These are phyloP conservation scores for Uria lomvia DNA, from an alignment of 2,113 vertebrate species.

Conservation along the genomic window DNA sequence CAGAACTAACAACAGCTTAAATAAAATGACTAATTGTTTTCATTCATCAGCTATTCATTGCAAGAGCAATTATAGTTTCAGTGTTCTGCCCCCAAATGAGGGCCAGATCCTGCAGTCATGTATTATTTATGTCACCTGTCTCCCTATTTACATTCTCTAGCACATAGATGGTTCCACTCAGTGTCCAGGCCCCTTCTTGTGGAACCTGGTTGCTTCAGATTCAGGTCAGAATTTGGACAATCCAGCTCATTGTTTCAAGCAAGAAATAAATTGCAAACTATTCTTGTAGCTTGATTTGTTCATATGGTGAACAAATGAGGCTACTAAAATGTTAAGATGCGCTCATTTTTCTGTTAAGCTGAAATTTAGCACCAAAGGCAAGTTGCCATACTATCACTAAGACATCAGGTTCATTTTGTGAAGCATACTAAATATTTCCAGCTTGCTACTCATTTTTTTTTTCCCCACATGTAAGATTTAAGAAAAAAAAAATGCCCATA, in stretches of 20 bases:
- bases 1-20: slow-evolving; percentile 20
- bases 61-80: slow-evolving; percentile 39
- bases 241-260: background rate
- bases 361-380: background rate
- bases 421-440: background rate
- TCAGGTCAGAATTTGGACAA: background rate
- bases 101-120: background rate
- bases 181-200: background rate
- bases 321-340: background rate
- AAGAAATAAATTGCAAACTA: background rate
- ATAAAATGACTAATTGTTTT: slow-evolving; percentile 62
- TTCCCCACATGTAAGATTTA: background rate
- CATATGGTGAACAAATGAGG: background rate
- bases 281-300: background rate
- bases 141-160: background rate
- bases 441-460: background rate
- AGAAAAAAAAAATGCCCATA: background rate
- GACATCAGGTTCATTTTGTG: background rate
- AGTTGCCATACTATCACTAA: background rate
- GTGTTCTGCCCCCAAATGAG: background rate
- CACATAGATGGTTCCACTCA: background rate
- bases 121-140: slow-evolving; percentile 11
- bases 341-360: background rate
- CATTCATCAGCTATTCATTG: slow-evolving; percentile 41
- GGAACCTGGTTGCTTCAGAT: background rate